Evolutionary conservation across 2,113 vertebrate genomes (phyloP).

Genomic region (Tautogolabrus adspersus): DNA sequence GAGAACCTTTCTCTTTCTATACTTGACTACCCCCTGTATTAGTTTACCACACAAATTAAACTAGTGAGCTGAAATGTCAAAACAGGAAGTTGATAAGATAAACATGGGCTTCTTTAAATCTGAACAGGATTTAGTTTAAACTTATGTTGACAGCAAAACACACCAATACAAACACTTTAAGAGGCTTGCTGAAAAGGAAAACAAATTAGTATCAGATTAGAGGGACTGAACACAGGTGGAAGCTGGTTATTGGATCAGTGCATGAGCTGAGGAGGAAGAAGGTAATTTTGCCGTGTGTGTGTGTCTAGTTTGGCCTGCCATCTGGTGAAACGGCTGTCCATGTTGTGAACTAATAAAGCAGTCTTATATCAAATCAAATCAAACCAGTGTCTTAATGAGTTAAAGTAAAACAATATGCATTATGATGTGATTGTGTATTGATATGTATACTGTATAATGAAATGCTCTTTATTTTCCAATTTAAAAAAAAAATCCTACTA

Average conservation of each 20-base stretch:
- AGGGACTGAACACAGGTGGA: constrained; percentile 26
- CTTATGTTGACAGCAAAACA: constrained; percentile 1
- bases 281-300: constrained; percentile 24
- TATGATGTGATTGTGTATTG: no score
- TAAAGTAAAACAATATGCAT: no score
- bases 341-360: not conserved
- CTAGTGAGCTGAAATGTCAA: not conserved
- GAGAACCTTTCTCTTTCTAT: no score
- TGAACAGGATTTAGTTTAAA: not conserved
- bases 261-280: constrained; percentile 14
- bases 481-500: no score
- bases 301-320: no score
- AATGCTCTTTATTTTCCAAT: no score
- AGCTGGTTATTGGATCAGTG: constrained; percentile 51
- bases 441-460: no score
- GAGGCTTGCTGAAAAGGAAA: constrained; percentile 24
- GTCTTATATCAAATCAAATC: no score
- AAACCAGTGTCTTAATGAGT: no score
- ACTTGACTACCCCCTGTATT: not conserved
- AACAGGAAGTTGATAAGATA: not conserved
- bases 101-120: not conserved
- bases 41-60: not conserved
- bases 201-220: constrained; percentile 74
- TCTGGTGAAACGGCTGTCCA: not conserved
- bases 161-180: not conserved